These are phyloP conservation scores for Sarcophaga caerulescens DNA, from an alignment of 2,888 invertebrate species.

Conservation along the genomic window DNA sequence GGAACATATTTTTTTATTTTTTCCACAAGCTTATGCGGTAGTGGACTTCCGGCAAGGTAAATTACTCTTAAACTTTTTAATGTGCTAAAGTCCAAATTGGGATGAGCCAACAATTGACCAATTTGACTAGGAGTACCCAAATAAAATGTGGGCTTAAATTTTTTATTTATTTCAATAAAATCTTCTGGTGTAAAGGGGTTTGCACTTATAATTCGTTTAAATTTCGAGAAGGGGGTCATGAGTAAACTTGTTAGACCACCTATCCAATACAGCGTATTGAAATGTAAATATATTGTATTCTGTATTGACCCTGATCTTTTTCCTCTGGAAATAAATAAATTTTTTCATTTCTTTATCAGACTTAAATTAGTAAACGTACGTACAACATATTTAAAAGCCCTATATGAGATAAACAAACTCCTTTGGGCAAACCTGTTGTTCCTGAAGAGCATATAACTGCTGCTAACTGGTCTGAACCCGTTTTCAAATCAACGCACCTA, in stretches of 20 bases:
- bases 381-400: neutral
- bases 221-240: slow-evolving; percentile 65
- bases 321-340: neutral
- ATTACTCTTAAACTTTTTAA: slow-evolving; percentile 70
- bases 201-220: slow-evolving; percentile 73
- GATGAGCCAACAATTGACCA: slow-evolving; percentile 67
- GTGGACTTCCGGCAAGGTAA: slow-evolving; percentile 72
- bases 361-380: neutral
- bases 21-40: slow-evolving; percentile 69
- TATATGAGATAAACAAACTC: slow-evolving; percentile 69
- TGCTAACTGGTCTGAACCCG: slow-evolving; percentile 58
- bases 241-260: slow-evolving; percentile 70
- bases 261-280: slow-evolving; percentile 74
- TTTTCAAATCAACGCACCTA: slow-evolving; percentile 71
- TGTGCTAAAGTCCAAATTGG: slow-evolving; percentile 62
- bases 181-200: slow-evolving; percentile 71
- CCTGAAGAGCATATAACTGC: slow-evolving; percentile 76
- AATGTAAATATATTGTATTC: slow-evolving; percentile 50
- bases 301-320: neutral
- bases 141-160: slow-evolving; percentile 71
- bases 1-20: slow-evolving; percentile 62
- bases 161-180: slow-evolving; percentile 71
- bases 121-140: slow-evolving; percentile 70
- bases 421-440: slow-evolving; percentile 77
- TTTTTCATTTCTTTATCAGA: no score